Evolutionary conservation across 2,888 invertebrate species (phyloP), one percentile per base, ranked within the genome.

Genomic region (Coleophora flavipennella): DNA sequence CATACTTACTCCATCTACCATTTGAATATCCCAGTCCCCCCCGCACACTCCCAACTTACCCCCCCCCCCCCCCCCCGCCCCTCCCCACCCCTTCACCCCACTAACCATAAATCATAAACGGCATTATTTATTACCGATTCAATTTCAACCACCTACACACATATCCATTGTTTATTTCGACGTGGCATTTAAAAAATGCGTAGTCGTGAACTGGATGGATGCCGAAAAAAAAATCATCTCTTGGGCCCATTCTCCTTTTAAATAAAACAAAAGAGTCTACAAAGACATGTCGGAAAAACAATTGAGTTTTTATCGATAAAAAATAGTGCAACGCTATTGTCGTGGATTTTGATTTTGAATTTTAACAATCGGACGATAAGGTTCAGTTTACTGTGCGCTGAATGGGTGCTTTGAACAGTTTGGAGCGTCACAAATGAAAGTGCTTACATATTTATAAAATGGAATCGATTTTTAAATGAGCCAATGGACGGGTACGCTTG

Each of bases 401-500:
- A 10, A 40, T 32, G 41, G 45, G 31, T 46, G 12, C 11, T 47
- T 64, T 50, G 50, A 43, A 47, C 57, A 33, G 38, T 67, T 57
- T 49, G 46, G 45, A 40, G 44, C 53, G 66, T 45, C 45, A 42
- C 52, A 60, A 70, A 62, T 45, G 67, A 70, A 79, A 81, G 77
- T 70, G 79, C 81, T 81, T 81, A 81, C 79, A 83, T 83, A 83
- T 84, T 83, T 84, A 83, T 81, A 79, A 81, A 83, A 81, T 77
- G 80, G 74, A 81, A 84, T 83, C 83, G 83, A 84, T 84, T 84
- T 83, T 84, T 77, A 79, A 80, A 78, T 68, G 72, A 62, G 71
- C 83, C 83, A 84, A 84, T 84, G 70, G 75, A 53, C 46, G 60
- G 51, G 65, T 74, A 67, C 57, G 62, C 57, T 65, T 57, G 48